phyloP scores from a whole-genome alignment of 2,797 vertebrate species.

The Acipenser oxyrinchus region DNA sequence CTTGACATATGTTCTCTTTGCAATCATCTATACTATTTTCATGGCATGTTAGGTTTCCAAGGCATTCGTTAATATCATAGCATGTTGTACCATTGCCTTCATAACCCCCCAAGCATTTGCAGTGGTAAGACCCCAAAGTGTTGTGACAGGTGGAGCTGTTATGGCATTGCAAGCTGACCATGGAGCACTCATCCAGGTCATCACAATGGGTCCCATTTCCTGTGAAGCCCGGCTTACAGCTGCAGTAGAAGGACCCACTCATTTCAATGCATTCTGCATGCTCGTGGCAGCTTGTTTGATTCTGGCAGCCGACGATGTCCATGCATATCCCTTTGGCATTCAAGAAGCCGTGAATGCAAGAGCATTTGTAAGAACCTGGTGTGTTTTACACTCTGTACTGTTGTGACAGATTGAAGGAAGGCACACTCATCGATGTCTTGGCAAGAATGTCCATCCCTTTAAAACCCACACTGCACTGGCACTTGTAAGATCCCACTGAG shows the following conservation, averaged over 20 bases:
- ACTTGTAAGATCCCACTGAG: slow-evolving; percentile 58
- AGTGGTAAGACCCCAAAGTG: slow-evolving; percentile 50
- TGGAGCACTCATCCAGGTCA: slow-evolving; percentile 61
- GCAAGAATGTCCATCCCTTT: slow-evolving; percentile 59
- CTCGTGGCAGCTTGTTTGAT: slow-evolving; percentile 45
- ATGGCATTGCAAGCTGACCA: slow-evolving; percentile 44
- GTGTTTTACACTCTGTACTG: slow-evolving; percentile 61
- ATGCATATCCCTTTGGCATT: slow-evolving; percentile 58
- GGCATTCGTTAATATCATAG: slow-evolving; percentile 62
- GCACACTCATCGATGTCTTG: slow-evolving; percentile 64
- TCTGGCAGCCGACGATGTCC: slow-evolving; percentile 46
- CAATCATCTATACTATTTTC: slow-evolving; percentile 68
- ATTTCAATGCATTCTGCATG: slow-evolving; percentile 46
- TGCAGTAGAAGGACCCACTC: slow-evolving; percentile 59
- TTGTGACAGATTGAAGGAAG: slow-evolving; percentile 32
- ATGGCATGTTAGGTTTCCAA: slow-evolving; percentile 44
- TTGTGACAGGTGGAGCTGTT: slow-evolving; percentile 57
- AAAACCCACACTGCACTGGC: slow-evolving; percentile 58
- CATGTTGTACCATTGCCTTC: slow-evolving; percentile 47
- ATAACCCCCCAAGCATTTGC: slow-evolving; percentile 60
- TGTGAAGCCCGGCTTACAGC: slow-evolving; percentile 51
- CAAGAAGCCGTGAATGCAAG: slow-evolving; percentile 43
- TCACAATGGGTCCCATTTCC: slow-evolving; percentile 59
- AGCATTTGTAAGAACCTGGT: slow-evolving; percentile 58
- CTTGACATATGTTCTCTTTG: slow-evolving; percentile 52